phyloP scores from a whole-genome alignment of 2,888 invertebrate species.

The Cerastoderma edule region DNA sequence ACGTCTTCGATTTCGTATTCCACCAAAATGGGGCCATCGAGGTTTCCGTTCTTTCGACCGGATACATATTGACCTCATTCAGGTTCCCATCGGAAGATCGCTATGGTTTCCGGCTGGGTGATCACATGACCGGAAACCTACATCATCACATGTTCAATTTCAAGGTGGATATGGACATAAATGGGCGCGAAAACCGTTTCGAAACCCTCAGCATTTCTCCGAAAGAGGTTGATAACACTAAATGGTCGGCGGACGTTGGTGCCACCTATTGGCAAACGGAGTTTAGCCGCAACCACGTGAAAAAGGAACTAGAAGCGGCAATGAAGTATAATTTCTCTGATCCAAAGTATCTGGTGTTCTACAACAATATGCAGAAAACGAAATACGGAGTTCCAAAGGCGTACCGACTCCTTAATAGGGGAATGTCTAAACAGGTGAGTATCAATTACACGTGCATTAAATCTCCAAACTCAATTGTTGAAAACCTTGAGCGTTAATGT shows the following conservation, averaged over 20 bases:
- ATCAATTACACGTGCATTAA: background rate
- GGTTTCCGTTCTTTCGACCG: constrained; percentile 69
- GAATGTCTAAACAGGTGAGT: constrained; percentile 69
- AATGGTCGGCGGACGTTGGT: constrained; percentile 41
- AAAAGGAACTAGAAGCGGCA: constrained; percentile 70
- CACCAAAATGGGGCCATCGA: constrained; percentile 76
- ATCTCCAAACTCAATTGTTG: background rate
- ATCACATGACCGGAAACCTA: constrained; percentile 69
- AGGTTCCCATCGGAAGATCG: constrained; percentile 42
- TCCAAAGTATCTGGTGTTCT: constrained; percentile 76
- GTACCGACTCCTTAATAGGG: constrained; percentile 68
- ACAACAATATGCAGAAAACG: constrained; percentile 67
- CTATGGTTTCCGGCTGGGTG: constrained; percentile 69
- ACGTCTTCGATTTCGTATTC: constrained; percentile 78
- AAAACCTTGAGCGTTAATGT: no score
- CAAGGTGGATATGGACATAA: constrained; percentile 74
- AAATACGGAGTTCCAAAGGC: constrained; percentile 64
- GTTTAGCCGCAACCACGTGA: constrained; percentile 55
- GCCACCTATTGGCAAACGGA: constrained; percentile 58
- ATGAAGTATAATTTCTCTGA: constrained; percentile 72
- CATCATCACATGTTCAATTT: constrained; percentile 77
- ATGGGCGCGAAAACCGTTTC: constrained; percentile 74
- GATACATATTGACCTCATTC: constrained; percentile 70
- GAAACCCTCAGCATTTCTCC: constrained; percentile 71
- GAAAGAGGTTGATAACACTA: constrained; percentile 52